phyloP scores from a whole-genome alignment of 2,797 vertebrate genomes.

The Tauraco hartlaubi region DNA sequence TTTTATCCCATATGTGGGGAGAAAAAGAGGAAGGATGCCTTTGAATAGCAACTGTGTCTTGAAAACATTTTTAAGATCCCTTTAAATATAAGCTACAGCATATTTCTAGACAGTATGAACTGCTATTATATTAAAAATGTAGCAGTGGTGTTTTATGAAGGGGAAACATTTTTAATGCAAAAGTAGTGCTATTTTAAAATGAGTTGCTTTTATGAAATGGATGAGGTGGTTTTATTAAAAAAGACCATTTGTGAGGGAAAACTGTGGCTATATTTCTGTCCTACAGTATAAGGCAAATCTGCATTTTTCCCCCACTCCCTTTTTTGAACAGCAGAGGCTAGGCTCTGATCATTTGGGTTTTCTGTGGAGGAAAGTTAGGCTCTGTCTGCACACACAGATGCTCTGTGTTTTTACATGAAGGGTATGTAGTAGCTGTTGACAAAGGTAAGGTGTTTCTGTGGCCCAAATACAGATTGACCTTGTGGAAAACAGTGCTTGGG shows the following conservation, averaged over 20 bases:
- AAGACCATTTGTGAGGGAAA: neutral
- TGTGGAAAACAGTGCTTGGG: neutral
- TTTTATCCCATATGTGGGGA: neutral
- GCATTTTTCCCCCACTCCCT: neutral
- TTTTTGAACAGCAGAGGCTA: neutral
- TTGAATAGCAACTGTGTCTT: neutral
- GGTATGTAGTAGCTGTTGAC: neutral
- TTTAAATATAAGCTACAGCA: slow-evolving; percentile 5
- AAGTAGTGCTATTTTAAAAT: slow-evolving; percentile 43
- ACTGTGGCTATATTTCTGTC: neutral
- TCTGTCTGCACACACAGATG: neutral
- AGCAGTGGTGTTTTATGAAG: slow-evolving; percentile 39
- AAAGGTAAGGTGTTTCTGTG: neutral
- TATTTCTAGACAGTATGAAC: neutral
- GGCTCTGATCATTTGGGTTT: neutral
- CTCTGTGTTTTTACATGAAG: neutral
- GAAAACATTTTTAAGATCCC: slow-evolving; percentile 21
- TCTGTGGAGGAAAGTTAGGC: neutral
- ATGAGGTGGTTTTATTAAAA: slow-evolving; percentile 38
- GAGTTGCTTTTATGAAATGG: slow-evolving; percentile 24
- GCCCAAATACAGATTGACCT: neutral
- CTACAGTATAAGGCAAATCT: neutral
- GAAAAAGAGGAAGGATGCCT: neutral
- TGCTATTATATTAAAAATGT: slow-evolving; percentile 35
- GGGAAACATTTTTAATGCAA: slow-evolving; percentile 46